These are phyloP conservation scores for Microplitis demolitor DNA, from an alignment of 1,140 invertebrate genomes.

Conservation along the genomic window DNA sequence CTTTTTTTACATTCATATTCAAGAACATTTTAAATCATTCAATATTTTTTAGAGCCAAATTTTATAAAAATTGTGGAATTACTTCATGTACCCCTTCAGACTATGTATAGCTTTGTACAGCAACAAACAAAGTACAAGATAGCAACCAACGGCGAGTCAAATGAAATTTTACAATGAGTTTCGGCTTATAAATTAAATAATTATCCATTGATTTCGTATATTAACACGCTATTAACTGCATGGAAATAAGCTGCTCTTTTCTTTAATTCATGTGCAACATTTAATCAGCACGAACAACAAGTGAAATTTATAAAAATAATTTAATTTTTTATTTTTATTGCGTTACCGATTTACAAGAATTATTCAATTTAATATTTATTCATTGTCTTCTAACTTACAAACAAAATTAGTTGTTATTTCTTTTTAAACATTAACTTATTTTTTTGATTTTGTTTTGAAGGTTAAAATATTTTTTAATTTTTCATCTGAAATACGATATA, in stretches of 20 bases:
- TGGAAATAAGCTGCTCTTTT: conserved; percentile 29
- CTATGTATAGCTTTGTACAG: conserved; percentile 64
- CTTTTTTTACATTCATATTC: too few species aligned
- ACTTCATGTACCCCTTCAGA: conserved; percentile 83
- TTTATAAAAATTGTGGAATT: conserved; percentile 83
- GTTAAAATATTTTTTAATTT: too few species aligned
- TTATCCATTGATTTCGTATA: conserved; percentile 42
- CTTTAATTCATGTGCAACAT: not conserved
- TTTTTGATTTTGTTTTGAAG: too few species aligned
- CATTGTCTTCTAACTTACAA: too few species aligned
- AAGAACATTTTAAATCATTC: not conserved
- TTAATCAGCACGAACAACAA: not conserved
- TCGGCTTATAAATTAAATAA: conserved; percentile 35
- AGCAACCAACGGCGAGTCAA: conserved; percentile 56
- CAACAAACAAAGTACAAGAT: conserved; percentile 56
- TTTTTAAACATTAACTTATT: too few species aligned
- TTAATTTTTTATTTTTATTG: not conserved
- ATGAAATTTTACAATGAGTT: conserved; percentile 36
- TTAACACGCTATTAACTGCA: conserved; percentile 39
- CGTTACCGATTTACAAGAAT: not conserved
- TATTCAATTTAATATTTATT: too few species aligned
- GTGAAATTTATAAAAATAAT: not conserved
- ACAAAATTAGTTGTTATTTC: too few species aligned
- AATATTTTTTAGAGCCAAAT: conserved; percentile 72
- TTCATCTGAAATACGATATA: too few species aligned